Evolutionary conservation across 2,113 vertebrate species (phyloP).

Genomic region (Strix uralensis): DNA sequence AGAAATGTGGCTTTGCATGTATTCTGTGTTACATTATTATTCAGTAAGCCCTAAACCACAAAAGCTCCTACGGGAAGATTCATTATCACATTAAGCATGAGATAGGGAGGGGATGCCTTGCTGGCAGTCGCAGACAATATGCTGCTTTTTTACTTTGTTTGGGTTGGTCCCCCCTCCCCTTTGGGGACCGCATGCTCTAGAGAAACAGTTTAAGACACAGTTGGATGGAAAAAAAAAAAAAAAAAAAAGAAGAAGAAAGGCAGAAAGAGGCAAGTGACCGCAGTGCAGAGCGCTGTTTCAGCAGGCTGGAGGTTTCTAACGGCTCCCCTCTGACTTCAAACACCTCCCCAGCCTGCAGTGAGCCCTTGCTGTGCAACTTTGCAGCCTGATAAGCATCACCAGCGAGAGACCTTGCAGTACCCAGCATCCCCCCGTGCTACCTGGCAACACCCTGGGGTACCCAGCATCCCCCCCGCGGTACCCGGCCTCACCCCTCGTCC

Average conservation of each 20-base stretch:
- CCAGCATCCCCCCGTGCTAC: not conserved
- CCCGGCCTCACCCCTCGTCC: not conserved
- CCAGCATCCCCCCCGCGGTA: not conserved
- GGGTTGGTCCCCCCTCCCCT: not conserved
- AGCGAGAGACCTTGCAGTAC: accelerated
- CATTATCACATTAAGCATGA: conserved; percentile 57
- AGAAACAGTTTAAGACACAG: conserved; percentile 61
- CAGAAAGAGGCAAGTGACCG: conserved; percentile 40
- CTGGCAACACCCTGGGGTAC: not conserved
- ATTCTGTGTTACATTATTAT: not conserved
- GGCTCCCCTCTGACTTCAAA: conserved; percentile 61
- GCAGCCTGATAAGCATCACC: not conserved
- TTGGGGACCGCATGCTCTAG: not conserved
- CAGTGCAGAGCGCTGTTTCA: conserved; percentile 26
- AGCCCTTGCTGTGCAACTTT: conserved; percentile 41
- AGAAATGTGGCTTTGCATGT: conserved; percentile 57
- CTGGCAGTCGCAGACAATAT: conserved; percentile 47
- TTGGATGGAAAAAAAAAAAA: not conserved
- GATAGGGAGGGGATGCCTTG: conserved; percentile 62
- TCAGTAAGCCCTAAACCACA: conserved; percentile 54
- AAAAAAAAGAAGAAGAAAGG: not conserved
- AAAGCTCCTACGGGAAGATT: conserved; percentile 60
- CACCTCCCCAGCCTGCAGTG: conserved; percentile 26
- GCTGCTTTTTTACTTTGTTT: conserved; percentile 58
- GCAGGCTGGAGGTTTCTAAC: conserved; percentile 60